Conservation (phyloP, 35 echinoderm and acorn worm genomes). For the Patiria miniata region DNA sequence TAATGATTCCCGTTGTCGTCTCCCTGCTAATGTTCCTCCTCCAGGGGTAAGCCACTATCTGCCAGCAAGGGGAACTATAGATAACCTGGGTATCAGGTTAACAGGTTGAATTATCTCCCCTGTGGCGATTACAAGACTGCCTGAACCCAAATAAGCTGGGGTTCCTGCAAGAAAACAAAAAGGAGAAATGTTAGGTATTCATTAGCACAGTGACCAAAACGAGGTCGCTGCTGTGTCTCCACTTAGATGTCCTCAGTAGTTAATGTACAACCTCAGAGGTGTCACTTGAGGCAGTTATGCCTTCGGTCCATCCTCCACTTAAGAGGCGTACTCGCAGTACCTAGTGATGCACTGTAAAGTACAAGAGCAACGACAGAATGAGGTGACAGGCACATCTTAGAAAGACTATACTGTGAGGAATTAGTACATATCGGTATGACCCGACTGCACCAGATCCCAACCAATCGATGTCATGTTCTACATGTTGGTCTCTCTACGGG, state of each 20-base stretch:
- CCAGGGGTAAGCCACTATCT: not conserved
- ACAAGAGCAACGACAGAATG: too few relatives aligned
- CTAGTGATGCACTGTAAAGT: too few relatives aligned
- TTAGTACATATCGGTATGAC: constrained; percentile 19
- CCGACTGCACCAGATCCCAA: constrained; percentile 6
- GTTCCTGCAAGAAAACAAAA: constrained; percentile 3
- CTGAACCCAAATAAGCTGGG: not conserved
- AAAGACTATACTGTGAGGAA: constrained; percentile 10
- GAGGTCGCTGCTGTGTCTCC: not conserved
- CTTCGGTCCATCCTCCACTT: not conserved
- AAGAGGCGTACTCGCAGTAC: not conserved
- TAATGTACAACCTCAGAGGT: not conserved
- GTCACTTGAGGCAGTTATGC: not conserved
- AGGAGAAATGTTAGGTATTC: not conserved
- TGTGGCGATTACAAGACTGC: not conserved
- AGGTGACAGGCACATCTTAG: not conserved
- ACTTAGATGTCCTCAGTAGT: not conserved
- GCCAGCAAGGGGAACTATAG: not conserved
- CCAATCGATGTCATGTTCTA: constrained; percentile 4
- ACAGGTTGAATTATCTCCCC: constrained; percentile 4
- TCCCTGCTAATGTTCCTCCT: constrained; percentile 16
- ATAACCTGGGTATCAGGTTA: constrained; percentile 7
- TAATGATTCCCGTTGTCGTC: constrained; percentile 19
- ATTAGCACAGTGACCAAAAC: not conserved
- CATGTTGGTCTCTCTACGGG: not conserved